Evolutionary conservation across 2,113 vertebrate species (phyloP).

Genomic region (Mugil cephalus): DNA sequence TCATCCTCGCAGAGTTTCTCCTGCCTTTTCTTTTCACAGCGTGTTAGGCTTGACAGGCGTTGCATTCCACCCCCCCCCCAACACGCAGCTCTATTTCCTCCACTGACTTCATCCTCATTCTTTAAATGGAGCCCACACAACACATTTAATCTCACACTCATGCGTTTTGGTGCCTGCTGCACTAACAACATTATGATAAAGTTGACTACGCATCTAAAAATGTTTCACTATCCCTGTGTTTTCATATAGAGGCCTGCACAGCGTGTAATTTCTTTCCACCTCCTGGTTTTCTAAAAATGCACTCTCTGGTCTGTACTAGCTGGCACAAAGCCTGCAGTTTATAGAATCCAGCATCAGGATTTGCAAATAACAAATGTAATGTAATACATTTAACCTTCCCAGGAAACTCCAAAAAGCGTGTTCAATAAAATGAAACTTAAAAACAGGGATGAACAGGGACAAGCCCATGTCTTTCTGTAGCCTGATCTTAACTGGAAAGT

Average conservation of each 20-base stretch:
- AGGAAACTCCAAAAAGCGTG: too few relatives aligned
- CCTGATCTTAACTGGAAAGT: not conserved
- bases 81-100: slow-evolving; percentile 46
- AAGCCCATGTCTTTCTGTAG: not conserved
- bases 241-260: slow-evolving; percentile 1
- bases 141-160: slow-evolving; percentile 35
- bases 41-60: slow-evolving; percentile 7
- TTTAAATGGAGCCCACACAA: slow-evolving; percentile 39
- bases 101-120: slow-evolving; percentile 57
- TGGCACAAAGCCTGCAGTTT: slow-evolving; percentile 8
- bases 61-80: slow-evolving; percentile 25
- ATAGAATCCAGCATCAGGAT: not conserved
- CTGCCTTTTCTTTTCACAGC: slow-evolving; percentile 45
- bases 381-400: too few relatives aligned
- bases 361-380: slow-evolving; percentile 2
- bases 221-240: slow-evolving; percentile 22
- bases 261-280: slow-evolving; percentile 64
- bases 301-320: slow-evolving; percentile 3
- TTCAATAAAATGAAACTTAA: too few relatives aligned
- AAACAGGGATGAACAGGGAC: not conserved
- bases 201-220: slow-evolving; percentile 38
- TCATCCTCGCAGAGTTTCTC: slow-evolving; percentile 12
- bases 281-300: slow-evolving; percentile 26
- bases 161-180: slow-evolving; percentile 8
- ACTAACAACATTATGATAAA: slow-evolving; percentile 38